These are phyloP conservation scores for Enteromius paludinosus DNA, from an alignment of 2,797 vertebrate genomes.

Conservation along the genomic window DNA sequence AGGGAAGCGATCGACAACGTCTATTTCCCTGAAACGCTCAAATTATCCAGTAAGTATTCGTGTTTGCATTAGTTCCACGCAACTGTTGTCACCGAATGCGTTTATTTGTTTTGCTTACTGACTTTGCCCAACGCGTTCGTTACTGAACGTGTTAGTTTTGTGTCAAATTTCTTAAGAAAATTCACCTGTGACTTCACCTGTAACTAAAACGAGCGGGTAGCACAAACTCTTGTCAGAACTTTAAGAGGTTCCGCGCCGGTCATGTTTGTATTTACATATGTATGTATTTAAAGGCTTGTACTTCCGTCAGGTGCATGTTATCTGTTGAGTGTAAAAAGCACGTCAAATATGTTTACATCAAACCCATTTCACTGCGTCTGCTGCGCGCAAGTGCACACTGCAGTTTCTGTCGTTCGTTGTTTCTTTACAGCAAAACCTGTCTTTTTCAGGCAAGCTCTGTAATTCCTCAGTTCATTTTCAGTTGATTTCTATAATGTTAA, in stretches of 20 bases:
- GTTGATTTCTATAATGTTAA: neutral
- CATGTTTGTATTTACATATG: neutral
- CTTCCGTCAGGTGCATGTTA: neutral
- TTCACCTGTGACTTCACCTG: neutral
- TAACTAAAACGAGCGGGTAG: neutral
- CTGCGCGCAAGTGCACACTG: neutral
- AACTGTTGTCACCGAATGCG: neutral
- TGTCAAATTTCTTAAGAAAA: neutral
- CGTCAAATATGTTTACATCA: neutral
- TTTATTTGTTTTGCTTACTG: neutral
- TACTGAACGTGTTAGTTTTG: neutral
- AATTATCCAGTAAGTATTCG: conserved; percentile 44
- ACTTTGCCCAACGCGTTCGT: neutral
- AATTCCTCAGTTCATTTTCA: neutral
- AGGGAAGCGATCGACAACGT: neutral
- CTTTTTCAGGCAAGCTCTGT: neutral
- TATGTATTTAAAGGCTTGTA: neutral
- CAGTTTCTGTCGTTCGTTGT: neutral
- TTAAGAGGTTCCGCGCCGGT: neutral
- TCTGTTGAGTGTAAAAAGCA: neutral
- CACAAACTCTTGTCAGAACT: conserved; percentile 12
- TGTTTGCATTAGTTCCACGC: neutral
- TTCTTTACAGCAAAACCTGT: conserved; percentile 2
- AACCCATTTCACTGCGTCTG: neutral
- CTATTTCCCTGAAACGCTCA: neutral